phyloP scores from a whole-genome alignment of 2,797 vertebrate genomes.

The Acestrorhynchus altus region DNA sequence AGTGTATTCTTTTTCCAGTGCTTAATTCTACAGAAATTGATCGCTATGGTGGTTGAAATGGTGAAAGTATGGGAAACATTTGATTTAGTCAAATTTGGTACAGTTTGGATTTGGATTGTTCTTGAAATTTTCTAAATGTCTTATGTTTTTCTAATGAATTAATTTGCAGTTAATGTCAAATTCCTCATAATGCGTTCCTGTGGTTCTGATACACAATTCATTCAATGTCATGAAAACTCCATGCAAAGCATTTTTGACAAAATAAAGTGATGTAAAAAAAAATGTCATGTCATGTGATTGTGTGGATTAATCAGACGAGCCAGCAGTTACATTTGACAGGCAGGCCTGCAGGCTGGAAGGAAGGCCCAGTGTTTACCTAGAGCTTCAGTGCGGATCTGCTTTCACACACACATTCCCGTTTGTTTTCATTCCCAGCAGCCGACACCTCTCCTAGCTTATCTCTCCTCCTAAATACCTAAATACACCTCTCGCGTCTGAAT shows the following conservation, averaged over 20 bases:
- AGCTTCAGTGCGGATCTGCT: constrained; percentile 57
- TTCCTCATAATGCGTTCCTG: too few relatives aligned
- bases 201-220: too few relatives aligned
- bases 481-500: constrained; percentile 40
- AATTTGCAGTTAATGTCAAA: too few relatives aligned
- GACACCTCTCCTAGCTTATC: constrained; percentile 44
- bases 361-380: constrained; percentile 60
- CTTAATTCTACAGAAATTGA: background rate
- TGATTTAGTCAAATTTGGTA: too few relatives aligned
- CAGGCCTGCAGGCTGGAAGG: constrained; percentile 59
- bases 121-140: too few relatives aligned
- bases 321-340: constrained; percentile 58
- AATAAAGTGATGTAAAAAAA: background rate
- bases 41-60: background rate
- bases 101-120: too few relatives aligned
- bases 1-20: background rate
- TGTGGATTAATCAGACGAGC: constrained; percentile 50
- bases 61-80: too few relatives aligned
- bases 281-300: background rate
- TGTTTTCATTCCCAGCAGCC: constrained; percentile 58
- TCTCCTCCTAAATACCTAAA: constrained; percentile 30
- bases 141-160: too few relatives aligned
- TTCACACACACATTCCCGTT: constrained; percentile 50
- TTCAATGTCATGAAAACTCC: too few relatives aligned
- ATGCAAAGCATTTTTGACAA: too few relatives aligned